Conservation (phyloP, 2,797 vertebrate genomes). For the Xiphorhynchus erythropygius region DNA sequence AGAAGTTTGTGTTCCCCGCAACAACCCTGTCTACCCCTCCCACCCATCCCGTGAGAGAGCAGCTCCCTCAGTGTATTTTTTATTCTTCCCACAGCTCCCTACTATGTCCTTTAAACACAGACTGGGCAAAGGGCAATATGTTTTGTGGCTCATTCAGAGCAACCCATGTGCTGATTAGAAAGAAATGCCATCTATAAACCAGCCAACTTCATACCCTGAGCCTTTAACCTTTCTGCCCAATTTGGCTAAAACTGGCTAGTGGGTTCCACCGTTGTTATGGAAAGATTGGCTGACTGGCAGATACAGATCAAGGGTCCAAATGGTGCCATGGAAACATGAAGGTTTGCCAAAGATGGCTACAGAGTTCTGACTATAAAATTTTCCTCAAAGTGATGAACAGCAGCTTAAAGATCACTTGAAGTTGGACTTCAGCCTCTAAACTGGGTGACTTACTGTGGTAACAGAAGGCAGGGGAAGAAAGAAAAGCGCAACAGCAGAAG, state of each 20-base stretch:
- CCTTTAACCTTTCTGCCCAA: background rate
- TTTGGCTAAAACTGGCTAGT: background rate
- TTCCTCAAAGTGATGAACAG: background rate
- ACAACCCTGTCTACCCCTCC: background rate
- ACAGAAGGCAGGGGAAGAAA: background rate
- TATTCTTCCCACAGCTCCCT: background rate
- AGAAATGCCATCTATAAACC: background rate
- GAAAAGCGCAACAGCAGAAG: background rate
- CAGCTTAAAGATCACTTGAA: background rate
- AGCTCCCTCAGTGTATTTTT: background rate
- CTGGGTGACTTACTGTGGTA: background rate
- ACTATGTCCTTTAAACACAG: background rate
- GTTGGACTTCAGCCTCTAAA: background rate
- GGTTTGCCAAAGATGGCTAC: background rate
- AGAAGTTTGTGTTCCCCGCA: background rate
- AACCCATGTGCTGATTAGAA: background rate
- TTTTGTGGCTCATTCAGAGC: background rate
- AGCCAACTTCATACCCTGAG: background rate
- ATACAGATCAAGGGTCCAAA: background rate
- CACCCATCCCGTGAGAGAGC: fast-evolving
- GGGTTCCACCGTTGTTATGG: background rate
- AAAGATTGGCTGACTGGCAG: background rate
- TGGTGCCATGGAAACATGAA: background rate
- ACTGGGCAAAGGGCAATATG: background rate
- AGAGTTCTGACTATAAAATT: background rate